Evolutionary conservation across 2,113 vertebrate genomes (phyloP), one percentile per base, ranked within the genome.

Genomic region (Cnemophilus loriae): DNA sequence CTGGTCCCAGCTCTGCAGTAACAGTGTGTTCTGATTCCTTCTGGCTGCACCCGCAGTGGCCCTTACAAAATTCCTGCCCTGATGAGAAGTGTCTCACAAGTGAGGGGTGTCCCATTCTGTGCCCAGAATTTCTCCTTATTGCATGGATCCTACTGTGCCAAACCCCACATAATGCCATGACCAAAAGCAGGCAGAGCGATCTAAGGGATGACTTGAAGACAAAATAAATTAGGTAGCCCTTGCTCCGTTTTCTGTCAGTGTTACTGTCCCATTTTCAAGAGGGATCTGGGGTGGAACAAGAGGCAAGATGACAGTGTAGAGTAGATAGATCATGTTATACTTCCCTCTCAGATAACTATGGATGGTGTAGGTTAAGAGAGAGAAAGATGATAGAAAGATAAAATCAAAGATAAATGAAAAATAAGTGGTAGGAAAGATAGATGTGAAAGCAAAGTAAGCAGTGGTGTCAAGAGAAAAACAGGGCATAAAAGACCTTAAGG

Each of bases 361-460:
- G 57, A 46, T 68, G 46, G 44, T 39, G 57, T 37, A 56, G 53
- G 57, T 89, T 68, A 55, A 57, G 77, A 65, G 53, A 30, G 32
- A 78, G 74, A 57, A 76, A 53, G 69, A 77, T 73, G 70, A 76
- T 20, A 79, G 57, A 87, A 81, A 46, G 87, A 79, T 84, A 91
- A 95, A 91, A 90, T 87, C 82, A 63, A 77, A 39, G 70, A 63
- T 69, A 73, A 85, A 67, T 82, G 70, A 83, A 87, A 92, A 94
- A 73, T 87, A 82, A 19, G 75, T 39, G 37, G 53, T 39, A 47
- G 61, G 67, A 64, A 84, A 77, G 55, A 59, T 50, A 21, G 22
- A 94, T 90, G 70, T 49, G 76, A 71, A 84, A 93, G 35, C 71
- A 69, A 28, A 80, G 80, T 60, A 89, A 89, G 77, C 55, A 71